Percentiles rank a stretch among this genome's conserved stretches.
Conservation (phyloP, 2,888 invertebrate species). For the Serrognathus titanus region DNA sequence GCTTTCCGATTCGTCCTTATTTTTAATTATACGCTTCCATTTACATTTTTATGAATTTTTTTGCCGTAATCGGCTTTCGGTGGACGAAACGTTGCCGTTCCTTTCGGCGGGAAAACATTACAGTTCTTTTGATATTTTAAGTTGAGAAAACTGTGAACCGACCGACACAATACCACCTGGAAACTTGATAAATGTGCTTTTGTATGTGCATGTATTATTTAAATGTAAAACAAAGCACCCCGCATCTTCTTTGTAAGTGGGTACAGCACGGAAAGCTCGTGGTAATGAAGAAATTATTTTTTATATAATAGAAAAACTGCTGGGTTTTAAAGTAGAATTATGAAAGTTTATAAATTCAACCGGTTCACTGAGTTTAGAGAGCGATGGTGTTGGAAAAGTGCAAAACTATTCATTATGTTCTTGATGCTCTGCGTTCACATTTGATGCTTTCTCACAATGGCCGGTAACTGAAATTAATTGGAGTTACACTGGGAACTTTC, state of each 20-base stretch:
- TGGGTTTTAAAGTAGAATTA: too few relatives aligned
- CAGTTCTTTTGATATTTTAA: conserved; percentile 1
- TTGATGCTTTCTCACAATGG: too few relatives aligned
- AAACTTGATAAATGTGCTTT: conserved; percentile 6
- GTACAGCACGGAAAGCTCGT: too few relatives aligned
- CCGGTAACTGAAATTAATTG: too few relatives aligned
- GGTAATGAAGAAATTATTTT: too few relatives aligned
- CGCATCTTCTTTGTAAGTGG: background rate
- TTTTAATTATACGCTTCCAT: too few relatives aligned
- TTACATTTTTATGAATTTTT: too few relatives aligned
- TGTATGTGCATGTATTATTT: conserved; percentile 3
- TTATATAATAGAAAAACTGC: too few relatives aligned
- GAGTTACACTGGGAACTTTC: background rate
- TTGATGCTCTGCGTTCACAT: too few relatives aligned
- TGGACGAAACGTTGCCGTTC: too few relatives aligned
- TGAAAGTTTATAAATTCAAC: background rate
- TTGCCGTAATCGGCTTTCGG: too few relatives aligned
- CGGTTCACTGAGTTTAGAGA: background rate
- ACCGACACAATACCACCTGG: background rate
- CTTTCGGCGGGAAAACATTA: background rate
- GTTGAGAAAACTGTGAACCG: background rate
- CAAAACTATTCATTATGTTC: background rate
- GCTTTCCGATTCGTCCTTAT: too few relatives aligned
- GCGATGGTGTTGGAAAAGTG: background rate
- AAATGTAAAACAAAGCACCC: conserved; percentile 4